Conservation (phyloP, 2,888 invertebrate genomes). For the Cepaea hortensis region DNA sequence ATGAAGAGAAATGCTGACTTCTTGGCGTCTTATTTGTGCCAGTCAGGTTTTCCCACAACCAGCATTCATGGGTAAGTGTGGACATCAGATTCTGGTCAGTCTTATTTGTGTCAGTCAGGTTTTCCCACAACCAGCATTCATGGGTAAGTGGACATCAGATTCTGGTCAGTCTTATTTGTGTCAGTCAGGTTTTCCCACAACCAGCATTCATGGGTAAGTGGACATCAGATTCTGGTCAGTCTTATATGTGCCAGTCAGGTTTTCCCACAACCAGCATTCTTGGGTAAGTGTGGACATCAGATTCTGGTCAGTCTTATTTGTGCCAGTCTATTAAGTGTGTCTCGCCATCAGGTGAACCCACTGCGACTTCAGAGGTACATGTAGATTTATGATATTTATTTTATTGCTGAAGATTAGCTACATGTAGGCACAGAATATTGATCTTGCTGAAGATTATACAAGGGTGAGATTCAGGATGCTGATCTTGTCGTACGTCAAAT, state of each 20-base stretch:
- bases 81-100: conserved; percentile 59
- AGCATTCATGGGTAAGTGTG: conserved; percentile 83
- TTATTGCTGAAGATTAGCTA: not conserved
- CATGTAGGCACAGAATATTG: not conserved
- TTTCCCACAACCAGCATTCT: conserved; percentile 85
- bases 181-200: conserved; percentile 84
- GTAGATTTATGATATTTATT: no score
- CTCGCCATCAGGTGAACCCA: no score
- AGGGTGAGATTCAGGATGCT: not conserved
- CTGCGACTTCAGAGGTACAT: no score
- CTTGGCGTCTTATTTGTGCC: conserved; percentile 86
- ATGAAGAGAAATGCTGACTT: conserved; percentile 93
- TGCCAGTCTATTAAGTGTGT: no score
- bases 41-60: conserved; percentile 83
- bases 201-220: conserved; percentile 84
- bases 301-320: no score
- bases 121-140: conserved; percentile 85
- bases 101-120: conserved; percentile 86
- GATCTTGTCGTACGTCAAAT: not conserved
- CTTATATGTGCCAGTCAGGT: conserved; percentile 86
- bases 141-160: conserved; percentile 76
- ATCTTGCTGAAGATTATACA: not conserved
- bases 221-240: conserved; percentile 59
- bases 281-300: conserved; percentile 76
- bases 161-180: conserved; percentile 81